Percentiles rank a stretch among this genome's conserved stretches.
These are phyloP conservation scores for Noctua pronuba DNA, from an alignment of 2,888 invertebrate genomes.

Conservation along the genomic window DNA sequence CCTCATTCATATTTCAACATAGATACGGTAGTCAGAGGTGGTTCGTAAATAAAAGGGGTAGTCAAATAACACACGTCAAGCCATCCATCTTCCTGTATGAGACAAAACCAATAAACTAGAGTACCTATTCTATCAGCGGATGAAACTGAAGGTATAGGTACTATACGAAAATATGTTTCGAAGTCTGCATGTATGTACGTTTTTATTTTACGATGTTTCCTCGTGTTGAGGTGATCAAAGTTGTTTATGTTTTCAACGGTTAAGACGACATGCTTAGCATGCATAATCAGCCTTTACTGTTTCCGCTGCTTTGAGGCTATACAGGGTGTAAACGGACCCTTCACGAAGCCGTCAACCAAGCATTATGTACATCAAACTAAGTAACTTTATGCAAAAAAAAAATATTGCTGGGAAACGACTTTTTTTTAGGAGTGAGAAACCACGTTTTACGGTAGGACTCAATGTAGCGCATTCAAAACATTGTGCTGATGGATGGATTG, in stretches of 20 bases:
- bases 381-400: too few species aligned
- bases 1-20: constrained; percentile 29
- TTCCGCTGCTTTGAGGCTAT: background rate
- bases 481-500: too few species aligned
- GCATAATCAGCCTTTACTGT: background rate
- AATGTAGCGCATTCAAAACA: too few species aligned
- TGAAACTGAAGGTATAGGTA: constrained; percentile 34
- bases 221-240: constrained; percentile 2
- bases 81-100: constrained; percentile 56
- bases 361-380: too few species aligned
- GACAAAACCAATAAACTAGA: constrained; percentile 65
- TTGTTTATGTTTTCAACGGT: constrained; percentile 7
- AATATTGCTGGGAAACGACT: too few species aligned
- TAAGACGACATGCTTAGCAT: background rate
- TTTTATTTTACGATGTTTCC: constrained; percentile 1
- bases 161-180: constrained; percentile 37
- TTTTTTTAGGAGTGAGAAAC: too few species aligned
- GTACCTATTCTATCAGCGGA: constrained; percentile 60
- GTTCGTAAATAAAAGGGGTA: constrained; percentile 59
- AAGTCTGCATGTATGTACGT: background rate
- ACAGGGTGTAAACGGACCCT: too few species aligned
- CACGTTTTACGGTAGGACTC: too few species aligned
- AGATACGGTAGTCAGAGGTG: constrained; percentile 27
- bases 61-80: constrained; percentile 58
- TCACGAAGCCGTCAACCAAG: too few species aligned